Evolutionary conservation across 2,113 vertebrate genomes (phyloP), one percentile per base, ranked within the genome.

Genomic region (Struthio camelus): DNA sequence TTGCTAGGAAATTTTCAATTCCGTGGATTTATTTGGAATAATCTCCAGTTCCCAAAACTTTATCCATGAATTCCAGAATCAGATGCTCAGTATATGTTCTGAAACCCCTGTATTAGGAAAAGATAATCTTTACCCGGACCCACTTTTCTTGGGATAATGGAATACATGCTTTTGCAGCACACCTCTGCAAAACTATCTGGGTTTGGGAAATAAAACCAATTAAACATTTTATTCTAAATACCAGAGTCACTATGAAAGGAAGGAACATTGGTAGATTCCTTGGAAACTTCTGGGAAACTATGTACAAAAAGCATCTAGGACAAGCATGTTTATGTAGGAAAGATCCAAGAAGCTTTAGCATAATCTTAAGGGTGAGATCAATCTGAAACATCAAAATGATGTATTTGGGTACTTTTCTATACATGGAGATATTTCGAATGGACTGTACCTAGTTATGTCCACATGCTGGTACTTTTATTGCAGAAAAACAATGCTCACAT

Each of bases 1-100:
- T 70, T 80, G 7, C 42, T 88, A 62, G 8, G 7, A 93, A 51
- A 90, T 93, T 93, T 93, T 94, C 54, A 91, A 28, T 62, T 92
- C 40, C 22, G 73, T 9, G 89, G 44, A n/a, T 91, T 94, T 80
- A 32, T 10, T 93, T 89, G 82, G 82, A 93, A 96, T 34, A 73
- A 7, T 7, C 10, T 80, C 18, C 36, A 13, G 16, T 78, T 96
- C 85, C 80, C 58, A 85, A 91, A 90, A 66, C 79, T 64, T 89
- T 83, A 56, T 62, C 46, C 62, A 24, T 64, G n/a, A 64, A 64
- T 25, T 64, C 12, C 58, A 90, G 90, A 32, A 12, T 44, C 30
- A 73, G 12, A 24, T 38, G 58, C 90, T 83, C 34, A 14, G 6
- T 64, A 15, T 62, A n/a, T 58, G 11, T 62, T 88, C 40, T 73